Base-by-base conservation (phyloP, 2,797 vertebrate species). In the Babyrousa celebensis region DNA sequence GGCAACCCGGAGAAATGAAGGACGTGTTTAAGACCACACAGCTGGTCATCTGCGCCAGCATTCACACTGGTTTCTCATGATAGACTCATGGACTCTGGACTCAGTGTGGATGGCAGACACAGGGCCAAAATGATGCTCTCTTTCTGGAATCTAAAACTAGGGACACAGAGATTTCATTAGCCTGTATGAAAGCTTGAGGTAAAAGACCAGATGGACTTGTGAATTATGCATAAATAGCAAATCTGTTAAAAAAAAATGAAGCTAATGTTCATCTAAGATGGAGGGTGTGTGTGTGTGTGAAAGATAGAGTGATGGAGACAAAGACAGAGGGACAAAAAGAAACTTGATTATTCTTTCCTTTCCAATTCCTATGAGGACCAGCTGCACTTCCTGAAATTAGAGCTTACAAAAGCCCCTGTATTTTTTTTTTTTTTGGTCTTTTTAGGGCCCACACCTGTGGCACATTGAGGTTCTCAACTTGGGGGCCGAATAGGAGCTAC, bases 191-290 rank as follows among this genome's bases (percentile, higher is more conserved):
- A 93, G 75, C 21, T 20, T 79, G 78, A 96, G 91, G 5, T 36
- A 43, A 89, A 93, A 93, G 48, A 62, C 23, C 65, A 93, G 17
- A 80, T 36, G 29, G 23, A 86, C 32, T 84, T 70, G 17, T 5
- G n/a, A 43, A 80, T n/a, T 80, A 48, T 85, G 6, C 36, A 6
- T 82, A 56, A 71, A 9, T 29, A 96, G 21, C 32, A 62, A 75
- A 29, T 54, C 63, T 65, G 9, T 70, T 48, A 80, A 93, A 67
- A 56, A 84, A 89, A 85, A 70, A 85, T 67, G 58, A 94, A 89
- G 32, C 32, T 75, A 10, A 21, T 36, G 16, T 36, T 60, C 15
- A 75, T 54, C 16, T 9, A 43, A 82, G 27, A 68, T n/a, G 8
- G 95, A 95, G 79, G 75, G 43, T 48, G 43, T 48, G 6, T 48